These are phyloP conservation scores for Triops cancriformis DNA, from an alignment of 1,140 invertebrate species.

Conservation along the genomic window DNA sequence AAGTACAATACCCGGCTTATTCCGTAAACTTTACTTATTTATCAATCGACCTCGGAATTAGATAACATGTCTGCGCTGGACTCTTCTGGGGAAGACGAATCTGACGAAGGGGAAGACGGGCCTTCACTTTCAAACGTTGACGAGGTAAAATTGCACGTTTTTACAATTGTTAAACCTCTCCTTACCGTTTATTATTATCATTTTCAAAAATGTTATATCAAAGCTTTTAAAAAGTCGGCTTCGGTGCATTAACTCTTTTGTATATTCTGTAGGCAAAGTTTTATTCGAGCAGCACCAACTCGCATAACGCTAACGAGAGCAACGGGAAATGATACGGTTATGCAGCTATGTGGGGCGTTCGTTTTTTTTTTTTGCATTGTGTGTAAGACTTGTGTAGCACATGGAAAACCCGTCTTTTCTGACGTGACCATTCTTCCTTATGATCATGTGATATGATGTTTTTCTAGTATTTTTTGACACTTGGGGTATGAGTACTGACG, in stretches of 20 bases:
- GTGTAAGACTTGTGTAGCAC: not conserved
- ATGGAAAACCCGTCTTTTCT: not conserved
- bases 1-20: not conserved
- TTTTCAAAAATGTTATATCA: too few species aligned
- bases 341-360: not conserved
- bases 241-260: not conserved
- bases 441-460: not conserved
- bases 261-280: not conserved
- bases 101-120: slow-evolving; percentile 62
- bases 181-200: too few species aligned
- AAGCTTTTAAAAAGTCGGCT: too few species aligned
- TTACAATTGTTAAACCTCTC: too few species aligned
- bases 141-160: slow-evolving; percentile 18
- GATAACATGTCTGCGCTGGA: slow-evolving; percentile 44
- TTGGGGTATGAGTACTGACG: not conserved
- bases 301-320: not conserved
- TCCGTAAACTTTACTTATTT: not conserved
- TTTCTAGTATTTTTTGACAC: not conserved
- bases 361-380: not conserved
- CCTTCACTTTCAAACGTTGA: slow-evolving; percentile 17
- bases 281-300: not conserved
- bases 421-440: not conserved
- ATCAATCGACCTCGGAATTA: not conserved
- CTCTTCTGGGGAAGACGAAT: slow-evolving; percentile 69
- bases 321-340: not conserved